Evolutionary conservation across 92 coral and sea anemone genomes (phyloP).

Genomic region (Montipora capitata): DNA sequence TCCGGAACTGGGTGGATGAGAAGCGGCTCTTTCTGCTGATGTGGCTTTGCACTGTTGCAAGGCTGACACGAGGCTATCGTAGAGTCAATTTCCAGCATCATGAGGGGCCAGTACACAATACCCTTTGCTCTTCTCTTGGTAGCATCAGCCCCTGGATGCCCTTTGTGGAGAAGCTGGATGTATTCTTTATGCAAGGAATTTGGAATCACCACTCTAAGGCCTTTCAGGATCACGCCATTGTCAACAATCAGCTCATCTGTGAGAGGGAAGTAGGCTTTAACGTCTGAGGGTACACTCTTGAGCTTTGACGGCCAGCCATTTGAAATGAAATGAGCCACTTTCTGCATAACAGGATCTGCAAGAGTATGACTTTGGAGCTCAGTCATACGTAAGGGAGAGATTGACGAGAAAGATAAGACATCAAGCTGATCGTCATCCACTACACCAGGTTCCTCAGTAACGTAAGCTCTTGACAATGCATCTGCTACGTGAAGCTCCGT

Average conservation of each 20-base stretch:
- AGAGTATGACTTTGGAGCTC: conserved; percentile 40
- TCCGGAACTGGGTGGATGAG: conserved; percentile 30
- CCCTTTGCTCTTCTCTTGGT: conserved; percentile 60
- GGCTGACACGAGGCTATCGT: conserved; percentile 48
- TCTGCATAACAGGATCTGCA: conserved; percentile 56
- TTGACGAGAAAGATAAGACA: too few relatives aligned
- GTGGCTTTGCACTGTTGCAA: conserved; percentile 67
- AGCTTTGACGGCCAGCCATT: conserved; percentile 34
- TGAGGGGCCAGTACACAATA: conserved; percentile 56
- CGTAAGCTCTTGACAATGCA: too few relatives aligned
- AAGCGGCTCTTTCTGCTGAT: conserved; percentile 55
- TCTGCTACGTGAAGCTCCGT: conserved; percentile 21
- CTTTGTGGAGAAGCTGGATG: conserved; percentile 38
- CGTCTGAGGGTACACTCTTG: conserved; percentile 17
- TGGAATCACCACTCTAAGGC: conserved; percentile 55
- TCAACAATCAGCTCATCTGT: conserved; percentile 41
- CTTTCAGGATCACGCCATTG: conserved; percentile 30
- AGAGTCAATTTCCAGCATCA: conserved; percentile 47
- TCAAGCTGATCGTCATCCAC: too few relatives aligned
- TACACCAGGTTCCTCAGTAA: too few relatives aligned
- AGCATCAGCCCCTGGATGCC: conserved; percentile 57
- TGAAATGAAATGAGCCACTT: conserved; percentile 15
- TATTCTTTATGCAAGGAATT: conserved; percentile 9
- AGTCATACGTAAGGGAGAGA: too few relatives aligned
- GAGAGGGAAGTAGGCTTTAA: conserved; percentile 37